These are phyloP conservation scores for Distichodus sexfasciatus DNA, from an alignment of 2,797 vertebrate genomes.

Conservation along the genomic window DNA sequence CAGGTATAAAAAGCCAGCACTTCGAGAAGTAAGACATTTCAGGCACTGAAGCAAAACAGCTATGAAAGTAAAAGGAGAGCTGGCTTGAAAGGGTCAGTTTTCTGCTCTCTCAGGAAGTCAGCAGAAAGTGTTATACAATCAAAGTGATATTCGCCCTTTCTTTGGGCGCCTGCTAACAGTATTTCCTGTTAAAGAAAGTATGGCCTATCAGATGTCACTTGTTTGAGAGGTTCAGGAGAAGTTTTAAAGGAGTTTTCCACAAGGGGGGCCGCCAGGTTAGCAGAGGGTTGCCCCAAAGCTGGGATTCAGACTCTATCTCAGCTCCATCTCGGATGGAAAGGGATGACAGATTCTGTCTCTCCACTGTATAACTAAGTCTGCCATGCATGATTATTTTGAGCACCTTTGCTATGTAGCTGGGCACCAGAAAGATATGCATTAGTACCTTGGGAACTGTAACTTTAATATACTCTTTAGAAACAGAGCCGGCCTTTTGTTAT, in stretches of 20 bases:
- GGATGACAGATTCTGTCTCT: not conserved
- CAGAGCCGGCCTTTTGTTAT: too few species aligned
- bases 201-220: slow-evolving; percentile 11
- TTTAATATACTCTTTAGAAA: too few species aligned
- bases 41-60: slow-evolving; percentile 54
- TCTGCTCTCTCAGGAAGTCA: too few species aligned
- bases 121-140: slow-evolving; percentile 31
- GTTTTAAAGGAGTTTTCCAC: not conserved
- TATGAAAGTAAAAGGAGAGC: slow-evolving; percentile 51
- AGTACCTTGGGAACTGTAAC: too few species aligned
- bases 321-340: not conserved
- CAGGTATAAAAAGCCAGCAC: slow-evolving; percentile 48
- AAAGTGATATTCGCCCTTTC: slow-evolving; percentile 8
- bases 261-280: not conserved
- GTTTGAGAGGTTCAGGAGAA: not conserved
- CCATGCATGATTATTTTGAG: too few species aligned
- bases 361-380: too few species aligned
- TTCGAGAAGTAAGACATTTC: slow-evolving; percentile 55
- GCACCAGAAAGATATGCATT: too few species aligned
- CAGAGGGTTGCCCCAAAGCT: not conserved
- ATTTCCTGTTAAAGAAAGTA: slow-evolving; percentile 10
- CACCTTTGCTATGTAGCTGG: too few species aligned
- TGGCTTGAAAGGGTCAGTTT: slow-evolving; percentile 49
- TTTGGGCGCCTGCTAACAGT: not conserved
- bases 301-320: not conserved